Percentiles rank a stretch among this genome's conserved stretches.
These are phyloP conservation scores for Diorhabda carinulata DNA, from an alignment of 1,140 invertebrate genomes.

Conservation along the genomic window DNA sequence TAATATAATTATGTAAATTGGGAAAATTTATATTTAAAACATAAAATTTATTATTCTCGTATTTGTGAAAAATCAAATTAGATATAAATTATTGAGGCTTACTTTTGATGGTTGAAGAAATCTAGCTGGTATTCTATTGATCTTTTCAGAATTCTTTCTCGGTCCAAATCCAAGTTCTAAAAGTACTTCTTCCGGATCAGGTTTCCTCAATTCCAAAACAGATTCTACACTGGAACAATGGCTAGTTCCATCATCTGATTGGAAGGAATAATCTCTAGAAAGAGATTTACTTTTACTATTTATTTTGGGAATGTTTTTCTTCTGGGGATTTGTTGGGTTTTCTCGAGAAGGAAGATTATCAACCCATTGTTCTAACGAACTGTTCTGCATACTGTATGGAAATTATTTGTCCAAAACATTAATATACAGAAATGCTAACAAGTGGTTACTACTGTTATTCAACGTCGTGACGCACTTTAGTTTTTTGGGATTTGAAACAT, in stretches of 20 bases:
- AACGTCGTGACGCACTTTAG: not conserved
- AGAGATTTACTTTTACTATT: conserved; percentile 30
- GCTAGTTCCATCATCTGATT: conserved; percentile 64
- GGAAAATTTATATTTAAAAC: conserved; percentile 8
- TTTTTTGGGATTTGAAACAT: too few species aligned
- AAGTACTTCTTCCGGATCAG: conserved; percentile 72
- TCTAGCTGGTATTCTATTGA: conserved; percentile 64
- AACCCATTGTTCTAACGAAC: conserved; percentile 32
- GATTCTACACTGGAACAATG: conserved; percentile 72
- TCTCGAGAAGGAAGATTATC: conserved; percentile 21
- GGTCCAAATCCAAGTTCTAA: conserved; percentile 68
- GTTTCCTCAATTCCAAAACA: conserved; percentile 64
- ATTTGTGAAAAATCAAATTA: conserved; percentile 7
- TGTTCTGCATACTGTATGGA: conserved; percentile 26
- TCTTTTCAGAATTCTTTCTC: conserved; percentile 51
- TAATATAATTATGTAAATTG: not conserved
- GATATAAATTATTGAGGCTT: conserved; percentile 7
- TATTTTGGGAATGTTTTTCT: not conserved
- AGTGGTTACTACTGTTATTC: conserved; percentile 9
- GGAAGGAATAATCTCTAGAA: conserved; percentile 57
- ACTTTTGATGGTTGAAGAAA: conserved; percentile 49
- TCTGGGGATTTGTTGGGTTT: not conserved
- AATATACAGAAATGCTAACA: conserved; percentile 4
- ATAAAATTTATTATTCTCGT: conserved; percentile 11
- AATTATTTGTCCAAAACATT: not conserved